Percentiles rank a stretch among this genome's conserved stretches.
Conservation (phyloP, 1,140 invertebrate species). For the Coptotermes formosanus region DNA sequence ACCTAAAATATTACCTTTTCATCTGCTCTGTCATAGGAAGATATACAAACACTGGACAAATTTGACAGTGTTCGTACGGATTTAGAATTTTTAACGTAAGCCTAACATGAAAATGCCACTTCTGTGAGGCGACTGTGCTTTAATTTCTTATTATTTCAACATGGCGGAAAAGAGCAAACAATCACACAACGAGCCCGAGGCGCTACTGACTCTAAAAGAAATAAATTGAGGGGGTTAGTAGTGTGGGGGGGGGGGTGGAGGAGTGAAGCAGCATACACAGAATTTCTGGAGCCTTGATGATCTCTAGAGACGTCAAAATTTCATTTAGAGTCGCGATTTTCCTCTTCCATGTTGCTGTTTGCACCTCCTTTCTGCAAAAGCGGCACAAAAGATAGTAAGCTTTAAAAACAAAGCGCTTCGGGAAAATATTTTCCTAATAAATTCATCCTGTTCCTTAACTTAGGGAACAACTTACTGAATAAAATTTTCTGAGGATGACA, state of each 20-base stretch:
- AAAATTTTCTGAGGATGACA: too few relatives aligned
- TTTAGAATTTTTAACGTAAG: not conserved
- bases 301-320: conserved; percentile 33
- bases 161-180: not conserved
- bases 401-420: too few relatives aligned
- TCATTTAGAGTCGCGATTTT: conserved; percentile 33
- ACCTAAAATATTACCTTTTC: too few relatives aligned
- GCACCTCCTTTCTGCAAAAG: not conserved
- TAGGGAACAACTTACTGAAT: too few relatives aligned
- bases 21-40: not conserved
- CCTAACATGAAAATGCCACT: not conserved
- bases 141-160: conserved; percentile 18
- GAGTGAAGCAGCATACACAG: not conserved
- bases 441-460: too few relatives aligned
- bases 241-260: not conserved
- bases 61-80: not conserved
- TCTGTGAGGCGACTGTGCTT: not conserved
- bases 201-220: not conserved
- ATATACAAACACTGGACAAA: not conserved
- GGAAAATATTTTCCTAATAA: too few relatives aligned
- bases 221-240: not conserved
- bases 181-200: not conserved
- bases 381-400: not conserved
- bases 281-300: conserved; percentile 25
- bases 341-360: not conserved